Evolutionary conservation across 23 tunicate genomes (phyloP), one percentile per base, ranked within the genome.

Genomic region (Styela plicata): DNA sequence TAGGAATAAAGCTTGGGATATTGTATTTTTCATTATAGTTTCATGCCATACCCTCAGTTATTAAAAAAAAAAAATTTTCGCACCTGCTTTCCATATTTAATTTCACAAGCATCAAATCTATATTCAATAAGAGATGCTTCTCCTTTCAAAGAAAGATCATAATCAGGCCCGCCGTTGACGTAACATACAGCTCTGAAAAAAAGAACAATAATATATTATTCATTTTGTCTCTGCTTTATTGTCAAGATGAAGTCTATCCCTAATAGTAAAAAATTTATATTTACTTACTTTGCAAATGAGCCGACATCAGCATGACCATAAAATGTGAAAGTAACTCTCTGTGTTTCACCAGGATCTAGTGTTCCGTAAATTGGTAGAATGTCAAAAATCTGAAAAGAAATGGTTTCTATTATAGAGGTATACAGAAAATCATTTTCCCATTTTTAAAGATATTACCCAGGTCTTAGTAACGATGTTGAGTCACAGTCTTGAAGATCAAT

Each of bases 271-370:
- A n/a, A n/a, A n/a, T n/a, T 44, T 13, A 5, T 44, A 44, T 44
- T 44, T 44, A 33, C 89, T 74, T 34, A 91, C 97, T 78, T 91
- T 34, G 98, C 92, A 36, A 87, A 79, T 33, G 97, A 83, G 74
- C 88, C 79, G 79, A 95, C 96, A 74, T 84, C 91, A 80, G 99
- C 89, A 74, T 95, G 99, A 26, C 99, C 99, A 74, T 89, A 95
- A 73, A 91, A 95, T 30, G 92, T 85, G 69, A 95, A 86, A 44
- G 92, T 89, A 63, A 90, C 95, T 44, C 92, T 86, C 75, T 89
- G 95, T 0, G 89, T 90, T 74, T 95, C 91, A 20, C 99, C 99
- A 19, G 99, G 99, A 44, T 90, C 92, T 21, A 95, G 78, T 21
- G 92, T 71, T 33, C 99, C 99, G 57, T 89, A 95, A 32, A 95